A percentile compares a stretch with the other conserved stretches of the same genome.
phyloP scores from a whole-genome alignment of 92 coral and sea anemone genomes.

The Pocillopora meandrina region DNA sequence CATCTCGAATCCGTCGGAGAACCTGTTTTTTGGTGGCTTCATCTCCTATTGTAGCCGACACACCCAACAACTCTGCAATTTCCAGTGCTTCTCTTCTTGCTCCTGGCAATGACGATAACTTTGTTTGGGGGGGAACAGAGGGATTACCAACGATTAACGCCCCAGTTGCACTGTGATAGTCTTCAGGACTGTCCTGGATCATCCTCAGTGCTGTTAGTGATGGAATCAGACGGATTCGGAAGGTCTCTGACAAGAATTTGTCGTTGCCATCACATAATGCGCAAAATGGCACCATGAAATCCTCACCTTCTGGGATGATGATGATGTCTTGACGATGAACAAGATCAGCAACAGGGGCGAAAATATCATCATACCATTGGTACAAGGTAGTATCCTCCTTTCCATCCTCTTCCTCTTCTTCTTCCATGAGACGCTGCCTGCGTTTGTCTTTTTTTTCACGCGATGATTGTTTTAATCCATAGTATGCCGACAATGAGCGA shows the following conservation, averaged over 20 bases:
- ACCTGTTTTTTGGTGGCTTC: conserved; percentile 26
- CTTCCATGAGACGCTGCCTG: background rate
- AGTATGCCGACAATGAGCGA: background rate
- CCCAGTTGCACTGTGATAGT: conserved; percentile 19
- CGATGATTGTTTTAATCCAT: background rate
- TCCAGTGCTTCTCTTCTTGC: conserved; percentile 12
- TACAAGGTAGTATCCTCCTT: background rate
- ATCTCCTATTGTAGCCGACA: conserved; percentile 5
- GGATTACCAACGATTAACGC: conserved; percentile 37
- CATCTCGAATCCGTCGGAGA: background rate
- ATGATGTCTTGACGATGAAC: conserved; percentile 7
- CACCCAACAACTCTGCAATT: conserved; percentile 12
- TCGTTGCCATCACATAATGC: conserved; percentile 8
- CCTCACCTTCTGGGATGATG: conserved; percentile 11
- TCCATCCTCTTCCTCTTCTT: background rate
- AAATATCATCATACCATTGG: background rate
- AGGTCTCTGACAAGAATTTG: conserved; percentile 2
- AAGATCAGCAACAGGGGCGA: conserved; percentile 20
- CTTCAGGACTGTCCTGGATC: conserved; percentile 9
- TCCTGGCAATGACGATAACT: background rate
- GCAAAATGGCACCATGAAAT: conserved; percentile 13
- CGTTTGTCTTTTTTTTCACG: background rate
- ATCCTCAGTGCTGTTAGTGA: conserved; percentile 14
- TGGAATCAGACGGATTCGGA: conserved; percentile 26
- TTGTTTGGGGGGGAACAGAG: background rate